Base-by-base conservation (phyloP, 2,888 invertebrate genomes). In the Mallateleia sp. region DNA sequence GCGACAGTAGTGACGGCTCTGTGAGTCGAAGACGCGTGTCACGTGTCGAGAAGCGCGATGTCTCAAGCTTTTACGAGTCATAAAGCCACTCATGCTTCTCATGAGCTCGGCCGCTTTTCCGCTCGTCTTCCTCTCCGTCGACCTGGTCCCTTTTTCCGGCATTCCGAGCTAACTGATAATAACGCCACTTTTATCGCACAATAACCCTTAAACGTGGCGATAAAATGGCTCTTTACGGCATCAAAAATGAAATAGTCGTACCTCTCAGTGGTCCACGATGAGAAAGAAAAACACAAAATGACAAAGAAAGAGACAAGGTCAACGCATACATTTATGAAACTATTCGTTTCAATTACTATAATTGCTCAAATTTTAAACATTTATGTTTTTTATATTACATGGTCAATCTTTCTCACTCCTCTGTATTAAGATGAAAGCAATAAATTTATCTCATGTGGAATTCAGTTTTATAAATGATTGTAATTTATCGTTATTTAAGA, bases 151-250 rank as follows among this genome's bases (percentile, higher is more conserved):
- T 91, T 86, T 89, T 85, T 88, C 91, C 92, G 89, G 87, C 91
- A 91, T 90, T 88, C 88, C 89, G 84, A 89, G 90, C 92, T 95
- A 95, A 95, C 94, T 95, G 95, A 95, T 95, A 95, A 94, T 95
- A 95, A 95, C 93, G 92, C 94, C 93, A 92, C 93, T 94, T 95
- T 95, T 95, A 95, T 95, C 93, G 94, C 94, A 94, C 95, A 93
- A 94, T 95, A 95, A 95, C 94, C 94, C 94, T 95, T 94, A 94
- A 94, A 94, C 93, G 93, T 88, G 91, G 88, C 93, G 93, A 94
- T 95, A 95, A 95, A 95, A 93, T 92, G 91, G 72, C 93, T 92
- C 92, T 94, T 94, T 94, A 94, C 91, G 91, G 90, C 94, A 93
- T 93, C 93, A 93, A 93, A 94, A 94, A 94, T 94, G 94, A 94